These are phyloP conservation scores for Spermophilus dauricus DNA, from an alignment of 2,113 vertebrate species.

Conservation along the genomic window DNA sequence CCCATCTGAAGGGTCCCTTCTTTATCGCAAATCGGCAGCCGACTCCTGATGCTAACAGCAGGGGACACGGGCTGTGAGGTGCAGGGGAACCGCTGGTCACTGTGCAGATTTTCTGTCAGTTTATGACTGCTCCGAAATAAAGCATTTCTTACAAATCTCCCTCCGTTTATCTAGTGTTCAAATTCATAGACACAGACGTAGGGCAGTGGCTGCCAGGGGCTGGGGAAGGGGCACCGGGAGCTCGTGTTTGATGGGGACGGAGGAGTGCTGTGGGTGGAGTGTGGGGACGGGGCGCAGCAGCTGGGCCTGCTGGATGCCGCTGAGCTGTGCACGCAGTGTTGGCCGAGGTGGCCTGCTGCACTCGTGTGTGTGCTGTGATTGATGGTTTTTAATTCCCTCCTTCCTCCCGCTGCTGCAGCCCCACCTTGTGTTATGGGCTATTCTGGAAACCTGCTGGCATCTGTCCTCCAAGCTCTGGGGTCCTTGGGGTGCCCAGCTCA, in stretches of 20 bases:
- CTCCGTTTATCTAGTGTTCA: neutral
- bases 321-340: fast-evolving
- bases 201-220: neutral
- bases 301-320: fast-evolving
- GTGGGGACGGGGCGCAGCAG: fast-evolving
- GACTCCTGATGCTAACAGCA: neutral
- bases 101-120: neutral
- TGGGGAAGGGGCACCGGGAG: fast-evolving
- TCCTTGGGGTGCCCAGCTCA: neutral
- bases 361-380: fast-evolving
- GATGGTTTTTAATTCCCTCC: fast-evolving
- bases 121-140: neutral
- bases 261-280: fast-evolving
- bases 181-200: neutral
- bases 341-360: fast-evolving
- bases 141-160: neutral
- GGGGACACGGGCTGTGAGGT: neutral
- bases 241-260: fast-evolving
- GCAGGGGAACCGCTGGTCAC: neutral
- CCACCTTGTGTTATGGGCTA: fast-evolving
- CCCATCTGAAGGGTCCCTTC: fast-evolving
- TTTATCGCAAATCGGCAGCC: no score
- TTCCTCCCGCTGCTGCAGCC: fast-evolving
- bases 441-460: neutral
- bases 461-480: neutral